Evolutionary conservation across 2,113 vertebrate genomes (phyloP), one percentile per base, ranked within the genome.

Genomic region (Gymnogyps californianus): DNA sequence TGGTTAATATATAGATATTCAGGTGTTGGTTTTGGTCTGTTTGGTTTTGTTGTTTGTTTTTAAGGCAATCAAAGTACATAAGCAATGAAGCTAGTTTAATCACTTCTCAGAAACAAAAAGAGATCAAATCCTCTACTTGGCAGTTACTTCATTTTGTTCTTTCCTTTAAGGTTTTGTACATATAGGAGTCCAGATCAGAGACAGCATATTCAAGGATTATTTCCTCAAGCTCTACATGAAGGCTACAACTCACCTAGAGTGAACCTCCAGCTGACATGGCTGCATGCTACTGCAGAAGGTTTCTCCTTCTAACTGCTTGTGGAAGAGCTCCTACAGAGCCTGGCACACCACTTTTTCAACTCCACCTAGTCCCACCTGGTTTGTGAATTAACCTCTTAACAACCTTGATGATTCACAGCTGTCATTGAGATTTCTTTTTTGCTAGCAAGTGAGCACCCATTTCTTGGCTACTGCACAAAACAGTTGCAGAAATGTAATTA

Each of bases 1-100:
- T 28, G 8, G 5, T 72, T 42, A 34, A 52, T 0, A 0, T 7
- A 21, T 8, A 46, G 34, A 21, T 11, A 5, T 31, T 47, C 26
- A 22, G 6, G 20, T 38, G 8, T 4, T 13, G 5, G 3, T 3
- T 46, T 42, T 51, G 12, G 8, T 74, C 72, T 52, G 22, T 6
- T 44, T 52, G 16, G 6, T 46, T 25, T 29, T n/a, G 24, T n/a
- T 26, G 10, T 12, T 34, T 29, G 32, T 9, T 67, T 78, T 59
- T 81, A 61, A 75, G 51, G 25, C 34, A 83, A 66, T 7, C 16
- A 47, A 74, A 59, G 9, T 26, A 16, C 19, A 16, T 34, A 26
- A 77, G 31, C 51, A 87, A 59, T 9, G 1, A 77, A 65, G 18
- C 11, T 34, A 18, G 15, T 26, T 47, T 32, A 81, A 57, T 36